These are phyloP conservation scores for Pollimyrus isidori DNA, from an alignment of 2,113 vertebrate species.

Conservation along the genomic window DNA sequence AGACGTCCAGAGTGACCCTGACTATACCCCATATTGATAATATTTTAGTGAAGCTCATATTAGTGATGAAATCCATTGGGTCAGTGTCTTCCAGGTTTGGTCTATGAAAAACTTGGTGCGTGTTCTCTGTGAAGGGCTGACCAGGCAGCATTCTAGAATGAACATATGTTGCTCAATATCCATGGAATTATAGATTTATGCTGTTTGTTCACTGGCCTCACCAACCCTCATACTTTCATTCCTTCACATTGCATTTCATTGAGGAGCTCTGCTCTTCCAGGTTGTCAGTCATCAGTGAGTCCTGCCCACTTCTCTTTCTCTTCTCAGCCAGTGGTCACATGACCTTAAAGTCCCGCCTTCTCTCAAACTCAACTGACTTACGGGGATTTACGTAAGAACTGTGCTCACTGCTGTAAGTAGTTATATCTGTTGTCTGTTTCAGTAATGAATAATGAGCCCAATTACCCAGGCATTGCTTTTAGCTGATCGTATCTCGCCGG, in stretches of 20 bases:
- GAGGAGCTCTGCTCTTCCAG: neutral
- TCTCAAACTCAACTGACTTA: neutral
- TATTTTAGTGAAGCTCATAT: neutral
- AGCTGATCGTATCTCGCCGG: constrained; percentile 1
- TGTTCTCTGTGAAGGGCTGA: neutral
- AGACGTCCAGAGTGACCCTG: neutral
- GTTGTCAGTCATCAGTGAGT: neutral
- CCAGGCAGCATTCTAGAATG: neutral
- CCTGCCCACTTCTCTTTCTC: neutral
- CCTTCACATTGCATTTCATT: neutral
- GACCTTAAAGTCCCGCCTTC: neutral
- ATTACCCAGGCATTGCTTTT: neutral
- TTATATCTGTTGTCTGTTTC: neutral
- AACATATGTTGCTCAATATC: neutral
- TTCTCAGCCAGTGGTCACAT: neutral
- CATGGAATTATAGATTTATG: neutral
- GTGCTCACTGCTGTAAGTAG: neutral
- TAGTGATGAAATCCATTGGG: neutral
- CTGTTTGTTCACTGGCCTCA: neutral
- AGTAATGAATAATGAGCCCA: constrained; percentile 3
- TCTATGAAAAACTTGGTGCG: neutral
- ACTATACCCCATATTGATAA: neutral
- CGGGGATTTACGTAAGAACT: neutral
- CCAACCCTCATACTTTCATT: neutral
- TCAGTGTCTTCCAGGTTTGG: neutral